Conservation (phyloP, 2,797 vertebrate genomes). For the Lepilemur septentrionalis region DNA sequence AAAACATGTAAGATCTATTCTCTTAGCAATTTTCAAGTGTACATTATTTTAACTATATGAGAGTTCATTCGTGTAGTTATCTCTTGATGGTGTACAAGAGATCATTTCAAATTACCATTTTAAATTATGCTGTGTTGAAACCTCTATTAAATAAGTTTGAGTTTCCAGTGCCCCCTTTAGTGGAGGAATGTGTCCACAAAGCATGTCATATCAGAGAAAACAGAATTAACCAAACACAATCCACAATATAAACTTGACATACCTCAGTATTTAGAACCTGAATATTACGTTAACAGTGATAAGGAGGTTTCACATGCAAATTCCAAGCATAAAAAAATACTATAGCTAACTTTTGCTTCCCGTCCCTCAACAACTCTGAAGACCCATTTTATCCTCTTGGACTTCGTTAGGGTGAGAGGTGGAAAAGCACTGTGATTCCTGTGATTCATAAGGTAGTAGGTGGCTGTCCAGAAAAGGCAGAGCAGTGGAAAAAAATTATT, state of each 20-base stretch:
- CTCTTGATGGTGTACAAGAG: background rate
- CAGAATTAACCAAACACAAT: background rate
- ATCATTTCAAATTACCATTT: background rate
- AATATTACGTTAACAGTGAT: background rate
- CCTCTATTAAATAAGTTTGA: background rate
- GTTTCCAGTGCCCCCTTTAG: background rate
- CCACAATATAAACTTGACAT: background rate
- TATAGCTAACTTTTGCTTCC: background rate
- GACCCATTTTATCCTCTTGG: background rate
- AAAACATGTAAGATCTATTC: background rate
- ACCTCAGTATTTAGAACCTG: background rate
- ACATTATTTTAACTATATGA: background rate
- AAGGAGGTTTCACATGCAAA: background rate
- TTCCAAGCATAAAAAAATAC: background rate
- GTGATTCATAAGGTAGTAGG: background rate
- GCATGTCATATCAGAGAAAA: background rate
- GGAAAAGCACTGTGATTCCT: background rate
- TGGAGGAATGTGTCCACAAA: background rate
- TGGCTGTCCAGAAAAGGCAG: background rate
- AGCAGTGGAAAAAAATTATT: background rate
- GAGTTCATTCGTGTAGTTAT: background rate
- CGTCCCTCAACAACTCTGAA: background rate
- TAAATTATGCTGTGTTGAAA: background rate
- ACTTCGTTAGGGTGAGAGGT: background rate
- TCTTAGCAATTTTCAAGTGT: background rate